Evolutionary conservation across 1,140 invertebrate species (phyloP).

Genomic region (Rhopalosiphum padi): DNA sequence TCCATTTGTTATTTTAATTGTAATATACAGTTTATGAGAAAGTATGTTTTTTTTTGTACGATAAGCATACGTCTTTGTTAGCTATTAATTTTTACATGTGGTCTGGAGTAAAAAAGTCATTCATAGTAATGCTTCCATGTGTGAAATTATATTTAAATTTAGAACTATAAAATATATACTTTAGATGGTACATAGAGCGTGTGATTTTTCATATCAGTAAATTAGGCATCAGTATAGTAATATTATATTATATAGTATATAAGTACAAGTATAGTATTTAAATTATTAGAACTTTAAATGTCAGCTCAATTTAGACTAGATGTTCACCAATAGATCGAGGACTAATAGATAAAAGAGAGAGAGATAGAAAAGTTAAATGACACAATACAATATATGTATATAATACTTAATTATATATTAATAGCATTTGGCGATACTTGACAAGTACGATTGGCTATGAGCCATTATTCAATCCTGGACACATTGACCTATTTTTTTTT

Average conservation of each 20-base stretch:
- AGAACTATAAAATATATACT: neutral
- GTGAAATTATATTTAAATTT: neutral
- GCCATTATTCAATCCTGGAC: slow-evolving; percentile 45
- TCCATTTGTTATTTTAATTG: neutral
- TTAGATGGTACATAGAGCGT: neutral
- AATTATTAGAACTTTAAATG: slow-evolving; percentile 18
- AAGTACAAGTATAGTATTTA: neutral
- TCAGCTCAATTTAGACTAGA: slow-evolving; percentile 16
- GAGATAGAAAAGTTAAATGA: slow-evolving; percentile 19
- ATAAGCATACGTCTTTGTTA: neutral
- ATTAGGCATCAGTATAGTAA: neutral
- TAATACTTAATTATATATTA: slow-evolving; percentile 38
- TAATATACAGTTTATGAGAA: neutral
- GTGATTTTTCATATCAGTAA: neutral
- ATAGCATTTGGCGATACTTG: slow-evolving; percentile 54
- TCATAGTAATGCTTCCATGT: neutral
- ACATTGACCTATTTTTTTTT: slow-evolving; percentile 42
- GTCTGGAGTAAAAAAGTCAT: neutral
- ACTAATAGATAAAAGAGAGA: neutral
- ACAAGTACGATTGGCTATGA: slow-evolving; percentile 19
- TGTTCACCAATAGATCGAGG: neutral
- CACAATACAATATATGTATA: slow-evolving; percentile 15
- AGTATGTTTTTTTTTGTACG: neutral
- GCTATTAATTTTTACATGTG: neutral
- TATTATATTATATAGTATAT: neutral